Percentiles rank a stretch among this genome's conserved stretches.
Evolutionary conservation across 1,140 invertebrate genomes (phyloP).

Genomic region (Solenopsis invicta): DNA sequence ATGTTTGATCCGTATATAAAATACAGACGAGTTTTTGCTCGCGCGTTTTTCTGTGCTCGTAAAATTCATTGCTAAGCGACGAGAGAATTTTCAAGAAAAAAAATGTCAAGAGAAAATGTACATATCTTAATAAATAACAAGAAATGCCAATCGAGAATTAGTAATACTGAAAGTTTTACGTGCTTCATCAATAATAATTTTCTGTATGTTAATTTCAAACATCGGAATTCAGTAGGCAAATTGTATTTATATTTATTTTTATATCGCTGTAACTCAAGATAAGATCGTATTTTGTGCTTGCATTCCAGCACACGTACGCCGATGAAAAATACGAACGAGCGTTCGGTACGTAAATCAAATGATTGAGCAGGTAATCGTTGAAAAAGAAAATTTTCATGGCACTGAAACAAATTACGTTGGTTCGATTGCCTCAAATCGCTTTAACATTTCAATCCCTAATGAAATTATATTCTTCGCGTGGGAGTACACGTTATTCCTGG

Average conservation of each 20-base stretch:
- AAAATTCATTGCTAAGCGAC: constrained; percentile 24
- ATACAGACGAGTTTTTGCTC: neutral
- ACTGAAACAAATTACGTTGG: neutral
- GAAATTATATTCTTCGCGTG: constrained; percentile 24
- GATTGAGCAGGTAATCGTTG: neutral
- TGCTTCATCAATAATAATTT: neutral
- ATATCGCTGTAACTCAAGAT: neutral
- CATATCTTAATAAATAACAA: neutral
- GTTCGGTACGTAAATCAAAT: neutral
- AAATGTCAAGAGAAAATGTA: neutral
- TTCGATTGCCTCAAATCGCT: constrained; percentile 9
- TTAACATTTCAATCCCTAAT: constrained; percentile 4
- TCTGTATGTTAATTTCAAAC: neutral
- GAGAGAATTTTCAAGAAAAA: neutral
- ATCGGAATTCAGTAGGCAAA: neutral
- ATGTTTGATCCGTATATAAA: constrained; percentile 20
- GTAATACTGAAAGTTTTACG: neutral
- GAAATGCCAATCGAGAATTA: neutral
- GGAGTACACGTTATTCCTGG: neutral
- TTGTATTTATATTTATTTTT: neutral
- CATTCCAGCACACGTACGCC: neutral
- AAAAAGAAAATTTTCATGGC: neutral
- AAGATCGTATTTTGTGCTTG: neutral
- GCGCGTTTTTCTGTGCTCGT: no score
- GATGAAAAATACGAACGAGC: neutral